These are phyloP conservation scores for Microcebus tavaratra DNA, from an alignment of 2,113 vertebrate genomes.

Conservation along the genomic window DNA sequence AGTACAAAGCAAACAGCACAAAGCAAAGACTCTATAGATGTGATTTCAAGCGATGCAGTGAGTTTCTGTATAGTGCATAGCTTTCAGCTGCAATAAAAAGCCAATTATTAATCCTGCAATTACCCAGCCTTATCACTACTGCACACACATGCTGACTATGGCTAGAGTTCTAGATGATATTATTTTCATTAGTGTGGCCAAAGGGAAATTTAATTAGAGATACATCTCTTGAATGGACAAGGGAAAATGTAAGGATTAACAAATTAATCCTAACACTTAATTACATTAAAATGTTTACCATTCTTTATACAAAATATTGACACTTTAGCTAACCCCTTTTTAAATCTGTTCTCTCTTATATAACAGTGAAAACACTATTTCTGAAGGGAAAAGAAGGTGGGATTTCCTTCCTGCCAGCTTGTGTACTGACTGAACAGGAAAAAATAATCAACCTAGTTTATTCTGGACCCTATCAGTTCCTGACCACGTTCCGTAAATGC, in stretches of 20 bases:
- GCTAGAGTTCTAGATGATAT: conserved; percentile 68
- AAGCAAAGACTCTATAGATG: conserved; percentile 47
- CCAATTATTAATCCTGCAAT: conserved; percentile 83
- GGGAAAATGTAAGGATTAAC: conserved; percentile 76
- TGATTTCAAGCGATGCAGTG: conserved; percentile 79
- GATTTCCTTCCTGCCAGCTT: conserved; percentile 74
- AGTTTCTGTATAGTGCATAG: conserved; percentile 70
- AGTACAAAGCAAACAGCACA: conserved; percentile 60
- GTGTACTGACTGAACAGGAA: conserved; percentile 69
- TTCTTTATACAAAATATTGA: conserved; percentile 62
- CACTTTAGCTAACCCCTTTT: conserved; percentile 45
- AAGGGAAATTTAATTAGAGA: conserved; percentile 84
- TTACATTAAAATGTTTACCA: conserved; percentile 78
- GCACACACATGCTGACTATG: conserved; percentile 76
- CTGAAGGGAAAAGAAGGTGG: conserved; percentile 33
- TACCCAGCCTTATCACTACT: conserved; percentile 81
- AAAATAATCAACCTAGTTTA: conserved; percentile 80
- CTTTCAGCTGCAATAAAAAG: conserved; percentile 81
- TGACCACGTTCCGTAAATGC: conserved; percentile 74
- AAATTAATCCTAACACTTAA: conserved; percentile 82
- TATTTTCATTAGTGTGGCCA: conserved; percentile 81
- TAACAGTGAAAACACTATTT: conserved; percentile 61
- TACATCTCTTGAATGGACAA: conserved; percentile 77
- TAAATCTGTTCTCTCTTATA: conserved; percentile 53
- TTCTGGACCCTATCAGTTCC: conserved; percentile 79